phyloP scores from a whole-genome alignment of 2,888 invertebrate genomes.

The Alentia gelatinosa region DNA sequence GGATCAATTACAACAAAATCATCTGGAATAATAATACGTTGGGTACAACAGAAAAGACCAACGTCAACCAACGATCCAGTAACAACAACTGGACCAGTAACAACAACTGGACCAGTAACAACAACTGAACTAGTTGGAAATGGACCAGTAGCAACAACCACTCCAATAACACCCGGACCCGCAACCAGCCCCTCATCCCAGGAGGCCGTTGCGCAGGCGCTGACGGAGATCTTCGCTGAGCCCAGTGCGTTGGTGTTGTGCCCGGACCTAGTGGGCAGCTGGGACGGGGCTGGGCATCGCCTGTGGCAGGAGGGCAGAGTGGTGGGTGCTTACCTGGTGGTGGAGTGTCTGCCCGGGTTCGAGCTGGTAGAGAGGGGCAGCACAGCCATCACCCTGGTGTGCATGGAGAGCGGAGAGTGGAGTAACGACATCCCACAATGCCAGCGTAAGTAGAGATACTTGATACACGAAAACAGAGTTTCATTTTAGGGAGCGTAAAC shows the following conservation, averaged over 20 bases:
- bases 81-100: too few species aligned
- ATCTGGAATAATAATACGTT: too few species aligned
- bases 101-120: too few species aligned
- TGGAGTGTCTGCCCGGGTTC: background rate
- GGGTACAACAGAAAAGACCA: too few species aligned
- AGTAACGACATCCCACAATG: background rate
- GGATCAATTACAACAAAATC: too few species aligned
- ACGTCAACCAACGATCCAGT: too few species aligned
- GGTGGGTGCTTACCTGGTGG: background rate
- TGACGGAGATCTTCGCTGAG: background rate
- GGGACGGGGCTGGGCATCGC: background rate
- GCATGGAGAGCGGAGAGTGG: background rate
- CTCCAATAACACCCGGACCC: too few species aligned
- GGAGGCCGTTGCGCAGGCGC: too few species aligned
- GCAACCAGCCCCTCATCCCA: too few species aligned
- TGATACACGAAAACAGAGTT: background rate
- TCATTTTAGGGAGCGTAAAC: too few species aligned
- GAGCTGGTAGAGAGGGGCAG: background rate
- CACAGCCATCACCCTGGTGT: background rate
- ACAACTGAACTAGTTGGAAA: too few species aligned
- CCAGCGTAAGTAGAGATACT: background rate
- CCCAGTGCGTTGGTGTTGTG: background rate
- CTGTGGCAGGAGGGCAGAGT: background rate
- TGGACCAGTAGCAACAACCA: too few species aligned
- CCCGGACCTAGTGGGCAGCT: background rate